Evolutionary conservation across 1,140 invertebrate species (phyloP), one percentile per base, ranked within the genome.

Genomic region (Colletes gigas): DNA sequence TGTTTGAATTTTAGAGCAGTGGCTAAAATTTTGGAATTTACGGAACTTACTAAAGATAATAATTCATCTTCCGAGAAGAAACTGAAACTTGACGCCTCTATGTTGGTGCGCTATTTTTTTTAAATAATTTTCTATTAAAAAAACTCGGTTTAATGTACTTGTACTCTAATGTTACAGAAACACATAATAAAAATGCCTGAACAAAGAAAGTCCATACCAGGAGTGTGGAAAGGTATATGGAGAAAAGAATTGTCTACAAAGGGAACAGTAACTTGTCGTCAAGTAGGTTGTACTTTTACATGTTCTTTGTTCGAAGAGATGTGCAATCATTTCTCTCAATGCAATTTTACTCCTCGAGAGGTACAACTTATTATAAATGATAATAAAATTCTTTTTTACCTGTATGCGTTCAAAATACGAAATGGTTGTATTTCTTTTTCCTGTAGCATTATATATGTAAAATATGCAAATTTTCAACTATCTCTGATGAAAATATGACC

Each of bases 21-120:
- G 5, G 83, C 87, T 7, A 90, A 88, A 59, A 93, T 93, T 72
- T 86, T 83, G 15, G 89, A 93, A 80, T 90, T 93, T 47, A 89
- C 88, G 0, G 79, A 88, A 17, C 72, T 88, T 1, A 75, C 89
- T 0, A 90, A 89, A 77, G 88, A 84, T 5, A 69, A 75, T 54
- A 59, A 47, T 71, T 0, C 0, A 54, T 44, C 55, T 15, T 5
- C 50, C 39, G 57, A 59, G 50, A 86, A 59, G 12, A 75, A 75
- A 79, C 19, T 72, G 14, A 68, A 76, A 62, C 67, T 47, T 19
- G 39, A 75, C 41, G 21, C 44, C n/a, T 65, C 55, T 8, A 30
- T 14, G 7, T 39, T 84, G 59, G 74, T 84, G 63, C 0, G 55
- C 74, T 69, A 77, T 14, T 39, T 47, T 47, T 62, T 77, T 62